Percentiles rank a stretch among this genome's conserved stretches.
Evolutionary conservation across 2,888 invertebrate genomes (phyloP).

Genomic region (Busseola fusca): DNA sequence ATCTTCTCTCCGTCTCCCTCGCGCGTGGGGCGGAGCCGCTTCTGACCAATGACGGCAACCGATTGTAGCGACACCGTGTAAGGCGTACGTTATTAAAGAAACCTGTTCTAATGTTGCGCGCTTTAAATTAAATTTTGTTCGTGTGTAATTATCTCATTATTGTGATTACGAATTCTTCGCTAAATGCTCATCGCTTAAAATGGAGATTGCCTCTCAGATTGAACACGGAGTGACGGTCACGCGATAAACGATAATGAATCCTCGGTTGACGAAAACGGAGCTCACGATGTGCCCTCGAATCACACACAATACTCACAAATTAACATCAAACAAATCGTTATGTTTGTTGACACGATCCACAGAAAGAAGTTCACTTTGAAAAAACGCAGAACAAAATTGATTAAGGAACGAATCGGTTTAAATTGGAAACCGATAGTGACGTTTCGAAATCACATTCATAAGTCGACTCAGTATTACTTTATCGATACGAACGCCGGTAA

Average conservation of each 20-base stretch:
- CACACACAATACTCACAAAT: conserved; percentile 71
- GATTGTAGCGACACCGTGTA: conserved; percentile 88
- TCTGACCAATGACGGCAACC: conserved; percentile 87
- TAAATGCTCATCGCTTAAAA: conserved; percentile 87
- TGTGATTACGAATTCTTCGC: conserved; percentile 88
- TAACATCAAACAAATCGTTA: conserved; percentile 79
- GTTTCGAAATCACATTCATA: conserved; percentile 89
- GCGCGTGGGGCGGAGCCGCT: conserved; percentile 88
- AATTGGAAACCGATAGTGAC: conserved; percentile 89
- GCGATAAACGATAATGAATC: conserved; percentile 75
- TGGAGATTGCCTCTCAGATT: conserved; percentile 81
- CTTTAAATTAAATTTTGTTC: conserved; percentile 89
- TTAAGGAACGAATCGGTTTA: conserved; percentile 89
- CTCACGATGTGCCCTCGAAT: conserved; percentile 67
- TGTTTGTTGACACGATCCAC: conserved; percentile 80
- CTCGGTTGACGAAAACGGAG: conserved; percentile 68
- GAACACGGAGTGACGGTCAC: conserved; percentile 76
- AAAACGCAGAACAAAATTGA: conserved; percentile 87
- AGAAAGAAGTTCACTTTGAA: conserved; percentile 81
- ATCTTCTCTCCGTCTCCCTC: conserved; percentile 88
- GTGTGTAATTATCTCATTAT: conserved; percentile 89
- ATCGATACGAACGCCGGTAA: conserved; percentile 87
- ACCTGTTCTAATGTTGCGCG: conserved; percentile 89
- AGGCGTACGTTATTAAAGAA: conserved; percentile 89
- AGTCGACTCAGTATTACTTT: conserved; percentile 87